Percentiles rank a stretch among this genome's conserved stretches.
phyloP scores from a whole-genome alignment of 1,140 invertebrate species.

The Rhopalosiphum padi region DNA sequence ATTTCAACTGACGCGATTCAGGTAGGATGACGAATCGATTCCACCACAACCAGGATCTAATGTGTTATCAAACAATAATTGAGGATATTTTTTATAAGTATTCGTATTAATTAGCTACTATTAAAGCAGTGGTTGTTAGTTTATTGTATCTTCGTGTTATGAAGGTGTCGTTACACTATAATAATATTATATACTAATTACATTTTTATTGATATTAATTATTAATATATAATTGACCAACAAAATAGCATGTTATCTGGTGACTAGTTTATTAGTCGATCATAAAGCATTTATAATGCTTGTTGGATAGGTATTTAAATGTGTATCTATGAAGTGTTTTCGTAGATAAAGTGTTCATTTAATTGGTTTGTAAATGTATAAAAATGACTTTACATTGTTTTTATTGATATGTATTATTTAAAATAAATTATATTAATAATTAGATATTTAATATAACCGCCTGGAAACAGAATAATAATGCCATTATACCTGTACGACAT shows the following conservation, averaged over 20 bases:
- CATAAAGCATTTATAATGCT: background rate
- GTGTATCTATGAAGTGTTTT: background rate
- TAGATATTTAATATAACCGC: background rate
- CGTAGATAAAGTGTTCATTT: background rate
- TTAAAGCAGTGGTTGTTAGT: background rate
- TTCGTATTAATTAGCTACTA: background rate
- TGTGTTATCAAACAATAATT: background rate
- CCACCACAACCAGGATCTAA: background rate
- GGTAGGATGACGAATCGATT: conserved; percentile 1
- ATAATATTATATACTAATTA: background rate
- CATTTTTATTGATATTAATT: background rate
- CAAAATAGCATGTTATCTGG: background rate
- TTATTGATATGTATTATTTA: background rate
- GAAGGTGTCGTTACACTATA: background rate
- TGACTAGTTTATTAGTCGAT: background rate
- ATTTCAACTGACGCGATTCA: conserved; percentile 13
- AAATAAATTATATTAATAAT: background rate
- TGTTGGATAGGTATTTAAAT: background rate
- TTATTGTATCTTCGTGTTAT: background rate
- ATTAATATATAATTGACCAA: background rate
- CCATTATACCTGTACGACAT: background rate
- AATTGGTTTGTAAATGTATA: background rate
- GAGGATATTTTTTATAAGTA: background rate
- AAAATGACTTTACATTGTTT: background rate
- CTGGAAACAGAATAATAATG: background rate